These are phyloP conservation scores for Abrostola tripartita DNA, from an alignment of 2,888 invertebrate genomes.

Conservation along the genomic window DNA sequence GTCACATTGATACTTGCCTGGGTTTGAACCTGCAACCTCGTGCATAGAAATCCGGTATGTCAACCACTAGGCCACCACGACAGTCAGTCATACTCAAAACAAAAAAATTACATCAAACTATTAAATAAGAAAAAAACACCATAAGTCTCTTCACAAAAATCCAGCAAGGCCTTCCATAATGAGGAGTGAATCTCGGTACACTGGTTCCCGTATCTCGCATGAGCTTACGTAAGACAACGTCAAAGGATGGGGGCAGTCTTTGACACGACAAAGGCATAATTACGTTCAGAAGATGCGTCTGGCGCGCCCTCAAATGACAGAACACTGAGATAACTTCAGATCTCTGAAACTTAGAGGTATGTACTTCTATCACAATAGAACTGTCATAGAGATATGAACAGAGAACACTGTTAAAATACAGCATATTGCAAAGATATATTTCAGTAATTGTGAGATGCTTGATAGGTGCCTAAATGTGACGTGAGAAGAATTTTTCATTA, in stretches of 20 bases:
- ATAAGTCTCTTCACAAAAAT: constrained; percentile 12
- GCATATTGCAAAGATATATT: too few species aligned
- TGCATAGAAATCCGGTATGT: too few species aligned
- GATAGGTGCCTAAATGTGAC: too few species aligned
- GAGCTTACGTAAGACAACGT: constrained; percentile 39
- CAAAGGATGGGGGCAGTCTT: constrained; percentile 51
- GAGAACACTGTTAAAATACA: too few species aligned
- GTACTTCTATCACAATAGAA: constrained; percentile 13
- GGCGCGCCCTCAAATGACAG: constrained; percentile 37
- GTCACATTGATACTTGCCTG: too few species aligned
- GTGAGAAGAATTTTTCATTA: too few species aligned
- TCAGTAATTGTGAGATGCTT: too few species aligned
- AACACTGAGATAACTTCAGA: constrained; percentile 35
- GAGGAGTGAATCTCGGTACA: constrained; percentile 22
- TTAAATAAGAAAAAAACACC: constrained; percentile 16
- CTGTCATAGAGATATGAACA: neutral
- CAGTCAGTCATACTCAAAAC: too few species aligned
- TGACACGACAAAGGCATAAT: constrained; percentile 54
- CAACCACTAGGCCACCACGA: too few species aligned
- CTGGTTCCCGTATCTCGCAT: constrained; percentile 35
- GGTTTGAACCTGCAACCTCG: too few species aligned
- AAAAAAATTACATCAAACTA: too few species aligned
- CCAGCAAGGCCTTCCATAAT: constrained; percentile 30
- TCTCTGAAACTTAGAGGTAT: constrained; percentile 12
- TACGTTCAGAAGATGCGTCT: constrained; percentile 55